phyloP scores from a whole-genome alignment of 2,888 invertebrate genomes.

The Drosophila acutilabella region DNA sequence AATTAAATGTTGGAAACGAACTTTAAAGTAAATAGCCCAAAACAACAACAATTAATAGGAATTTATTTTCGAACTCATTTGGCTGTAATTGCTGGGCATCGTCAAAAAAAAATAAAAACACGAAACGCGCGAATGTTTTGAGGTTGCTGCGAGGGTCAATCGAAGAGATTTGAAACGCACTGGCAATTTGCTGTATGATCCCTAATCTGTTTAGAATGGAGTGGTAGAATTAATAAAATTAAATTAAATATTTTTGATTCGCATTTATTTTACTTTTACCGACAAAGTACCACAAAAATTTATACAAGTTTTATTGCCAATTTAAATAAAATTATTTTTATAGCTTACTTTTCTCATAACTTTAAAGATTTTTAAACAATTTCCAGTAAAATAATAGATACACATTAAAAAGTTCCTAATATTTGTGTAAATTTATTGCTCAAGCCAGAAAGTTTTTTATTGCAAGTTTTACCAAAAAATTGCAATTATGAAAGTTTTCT shows the following conservation, averaged over 20 bases:
- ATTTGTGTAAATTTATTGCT: background rate
- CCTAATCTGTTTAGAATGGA: too few species aligned
- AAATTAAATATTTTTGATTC: too few species aligned
- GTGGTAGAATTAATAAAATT: too few species aligned
- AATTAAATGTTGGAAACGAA: conserved; percentile 61
- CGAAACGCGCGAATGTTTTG: conserved; percentile 37
- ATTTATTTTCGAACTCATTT: conserved; percentile 77
- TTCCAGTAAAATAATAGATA: background rate
- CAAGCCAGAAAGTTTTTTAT: background rate
- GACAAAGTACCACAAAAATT: too few species aligned
- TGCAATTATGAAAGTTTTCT: background rate
- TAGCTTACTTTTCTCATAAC: too few species aligned
- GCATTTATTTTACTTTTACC: too few species aligned
- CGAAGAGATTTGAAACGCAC: background rate
- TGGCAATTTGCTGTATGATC: too few species aligned
- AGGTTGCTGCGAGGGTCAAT: conserved; percentile 25
- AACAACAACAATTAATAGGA: conserved; percentile 73
- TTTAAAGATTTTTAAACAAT: background rate
- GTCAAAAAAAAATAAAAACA: conserved; percentile 31
- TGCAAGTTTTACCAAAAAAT: background rate
- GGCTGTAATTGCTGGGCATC: conserved; percentile 68
- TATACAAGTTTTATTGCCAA: too few species aligned
- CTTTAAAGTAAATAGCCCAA: conserved; percentile 72
- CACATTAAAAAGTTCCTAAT: background rate
- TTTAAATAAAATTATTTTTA: too few species aligned